Conservation (phyloP, 2,113 vertebrate species). For the Canis aureus region DNA sequence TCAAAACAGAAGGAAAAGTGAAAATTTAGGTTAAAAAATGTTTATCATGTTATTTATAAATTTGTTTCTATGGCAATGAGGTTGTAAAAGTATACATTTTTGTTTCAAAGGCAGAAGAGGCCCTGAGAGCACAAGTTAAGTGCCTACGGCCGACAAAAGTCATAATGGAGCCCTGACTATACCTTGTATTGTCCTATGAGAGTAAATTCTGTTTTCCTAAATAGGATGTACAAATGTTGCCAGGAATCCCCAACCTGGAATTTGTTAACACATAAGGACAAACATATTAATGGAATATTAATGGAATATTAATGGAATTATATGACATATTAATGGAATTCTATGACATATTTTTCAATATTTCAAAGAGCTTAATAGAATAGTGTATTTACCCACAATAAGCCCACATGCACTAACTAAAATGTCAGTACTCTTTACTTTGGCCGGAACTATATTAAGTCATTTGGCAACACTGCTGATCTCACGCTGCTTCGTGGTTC, state of each 20-base stretch:
- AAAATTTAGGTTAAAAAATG: neutral
- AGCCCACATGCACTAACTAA: neutral
- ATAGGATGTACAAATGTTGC: neutral
- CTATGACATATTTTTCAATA: constrained; percentile 4
- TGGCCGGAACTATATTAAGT: neutral
- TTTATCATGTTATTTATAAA: neutral
- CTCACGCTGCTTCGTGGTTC: neutral
- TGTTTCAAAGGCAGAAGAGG: neutral
- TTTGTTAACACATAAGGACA: constrained; percentile 21
- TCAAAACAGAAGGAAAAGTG: neutral
- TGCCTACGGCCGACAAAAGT: neutral
- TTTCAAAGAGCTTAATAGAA: neutral
- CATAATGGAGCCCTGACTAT: neutral
- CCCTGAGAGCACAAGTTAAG: neutral
- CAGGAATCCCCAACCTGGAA: neutral
- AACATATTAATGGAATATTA: neutral
- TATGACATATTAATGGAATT: neutral
- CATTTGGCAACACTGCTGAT: neutral
- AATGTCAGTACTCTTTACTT: constrained; percentile 30
- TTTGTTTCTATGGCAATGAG: neutral
- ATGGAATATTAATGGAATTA: neutral
- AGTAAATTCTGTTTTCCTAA: neutral
- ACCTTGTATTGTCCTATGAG: neutral
- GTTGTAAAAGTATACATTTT: neutral
- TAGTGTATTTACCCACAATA: neutral